A percentile compares a stretch with the other conserved stretches of the same genome.
Evolutionary conservation across 2,797 vertebrate species (phyloP).

Genomic region (Mycteria americana): DNA sequence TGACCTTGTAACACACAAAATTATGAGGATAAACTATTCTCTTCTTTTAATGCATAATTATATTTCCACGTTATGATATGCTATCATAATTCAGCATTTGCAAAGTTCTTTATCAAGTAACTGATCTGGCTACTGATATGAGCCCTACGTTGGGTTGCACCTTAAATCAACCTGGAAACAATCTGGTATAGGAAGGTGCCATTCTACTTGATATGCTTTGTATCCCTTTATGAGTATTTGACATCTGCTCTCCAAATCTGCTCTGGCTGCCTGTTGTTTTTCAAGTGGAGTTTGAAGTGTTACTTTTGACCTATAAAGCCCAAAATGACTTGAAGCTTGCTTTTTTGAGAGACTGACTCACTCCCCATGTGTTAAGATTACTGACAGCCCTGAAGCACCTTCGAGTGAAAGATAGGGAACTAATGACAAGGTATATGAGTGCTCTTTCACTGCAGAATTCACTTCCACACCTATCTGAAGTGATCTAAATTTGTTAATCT

Average conservation of each 20-base stretch:
- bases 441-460: constrained; percentile 30
- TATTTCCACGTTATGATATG: background rate
- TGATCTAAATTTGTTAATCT: constrained; percentile 51
- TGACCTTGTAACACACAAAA: background rate
- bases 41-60: background rate
- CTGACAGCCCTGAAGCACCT: constrained; percentile 41
- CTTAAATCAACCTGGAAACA: constrained; percentile 33
- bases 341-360: constrained; percentile 51
- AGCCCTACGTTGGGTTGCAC: background rate
- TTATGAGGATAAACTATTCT: background rate
- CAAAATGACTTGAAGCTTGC: constrained; percentile 45
- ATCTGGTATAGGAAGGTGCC: background rate
- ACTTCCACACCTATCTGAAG: constrained; percentile 35
- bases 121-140: background rate
- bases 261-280: constrained; percentile 48
- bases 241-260: constrained; percentile 62
- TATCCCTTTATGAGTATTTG: constrained; percentile 54
- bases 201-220: constrained; percentile 39
- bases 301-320: constrained; percentile 61
- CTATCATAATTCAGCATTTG: background rate
- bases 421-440: constrained; percentile 31
- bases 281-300: constrained; percentile 54
- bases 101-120: background rate
- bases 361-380: constrained; percentile 45
- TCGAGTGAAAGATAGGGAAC: constrained; percentile 17